Conservation (phyloP, 2,888 invertebrate species). For the Drosophila maculinotata region DNA sequence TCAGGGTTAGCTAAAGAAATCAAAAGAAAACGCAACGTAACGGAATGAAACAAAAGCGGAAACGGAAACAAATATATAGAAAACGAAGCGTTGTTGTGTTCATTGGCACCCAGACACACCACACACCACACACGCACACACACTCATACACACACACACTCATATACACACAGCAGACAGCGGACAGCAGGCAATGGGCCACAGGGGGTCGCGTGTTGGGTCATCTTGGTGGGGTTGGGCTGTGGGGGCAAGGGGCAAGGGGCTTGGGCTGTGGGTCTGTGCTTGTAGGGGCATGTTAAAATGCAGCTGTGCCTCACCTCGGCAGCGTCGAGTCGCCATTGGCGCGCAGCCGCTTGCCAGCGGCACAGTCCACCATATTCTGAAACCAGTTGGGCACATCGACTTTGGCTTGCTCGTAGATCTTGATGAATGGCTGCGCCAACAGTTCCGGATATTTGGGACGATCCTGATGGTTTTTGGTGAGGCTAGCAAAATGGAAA, state of each 20-base stretch:
- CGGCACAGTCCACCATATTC: slow-evolving; percentile 86
- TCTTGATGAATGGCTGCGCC: slow-evolving; percentile 94
- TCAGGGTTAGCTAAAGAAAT: slow-evolving; percentile 49
- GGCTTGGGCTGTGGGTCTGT: background rate
- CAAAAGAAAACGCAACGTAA: slow-evolving; percentile 54
- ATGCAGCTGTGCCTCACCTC: slow-evolving; percentile 73
- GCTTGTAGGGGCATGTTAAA: slow-evolving; percentile 18
- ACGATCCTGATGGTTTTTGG: slow-evolving; percentile 96
- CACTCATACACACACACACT: slow-evolving; percentile 2
- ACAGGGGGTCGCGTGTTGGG: slow-evolving; percentile 2
- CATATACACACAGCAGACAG: slow-evolving; percentile 3
- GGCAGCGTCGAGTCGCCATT: slow-evolving; percentile 80
- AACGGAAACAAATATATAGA: slow-evolving; percentile 48
- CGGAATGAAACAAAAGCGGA: slow-evolving; percentile 53
- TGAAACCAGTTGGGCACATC: slow-evolving; percentile 95
- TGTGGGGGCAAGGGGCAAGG: background rate
- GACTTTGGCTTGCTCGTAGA: slow-evolving; percentile 89
- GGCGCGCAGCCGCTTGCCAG: slow-evolving; percentile 78
- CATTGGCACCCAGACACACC: slow-evolving; percentile 19
- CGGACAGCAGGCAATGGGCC: slow-evolving; percentile 21
- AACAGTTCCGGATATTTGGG: slow-evolving; percentile 97
- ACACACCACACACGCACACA: slow-evolving; percentile 7
- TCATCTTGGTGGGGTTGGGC: background rate
- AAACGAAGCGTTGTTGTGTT: slow-evolving; percentile 42
- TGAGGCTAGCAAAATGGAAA: slow-evolving; percentile 88